Base-by-base conservation (phyloP, 2,797 vertebrate species). In the Petrocephalus schoutedeni region DNA sequence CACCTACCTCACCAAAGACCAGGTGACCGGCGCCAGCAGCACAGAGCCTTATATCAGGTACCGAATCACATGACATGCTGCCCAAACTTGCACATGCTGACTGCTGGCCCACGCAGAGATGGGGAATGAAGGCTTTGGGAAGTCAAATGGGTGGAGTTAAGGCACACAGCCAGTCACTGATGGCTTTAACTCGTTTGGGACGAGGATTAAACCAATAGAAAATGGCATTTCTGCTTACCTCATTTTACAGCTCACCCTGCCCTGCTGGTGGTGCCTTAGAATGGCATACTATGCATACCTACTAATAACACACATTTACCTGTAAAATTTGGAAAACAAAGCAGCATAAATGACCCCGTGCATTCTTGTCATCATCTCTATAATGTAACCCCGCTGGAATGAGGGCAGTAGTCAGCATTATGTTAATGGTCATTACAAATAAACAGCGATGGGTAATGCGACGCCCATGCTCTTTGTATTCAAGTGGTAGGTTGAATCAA, bases 1-100 rank as follows among this genome's bases (percentile, higher is more conserved):
- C 91, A 99, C 98, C 80, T 99, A 99, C 92, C 96, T 99, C 89
- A 98, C 98, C 54, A 96, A 96, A 94, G 97, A 97, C 92, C 98
- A 99, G 93, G 95, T 99, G 0, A 97, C 97, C 0, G 95, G 98
- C 2, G 93, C 92, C 92, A 99, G 98, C 95, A 99, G 98, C 96
- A 98, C 97, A 0, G 98, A 99, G 91, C 97, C 98, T 0, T 99
- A 99, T 0, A 93, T 98, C 92, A 97, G 97, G 98, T 99, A 93
- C 14, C 14, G 14, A 12, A 57, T 54, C 23, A 28, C 19, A 4
- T 21, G 77, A 41, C 71, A 16, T 0, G 36, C 28, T 45, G 19
- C 14, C 71, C 32, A 8, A 64, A 64, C 9, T 5, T 64, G 21
- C 58, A 54, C 9, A 9, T 54, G 53, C 53, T 23, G 8, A 61